phyloP scores from a whole-genome alignment of 1,140 invertebrate species.

The Neodiprion virginianus region DNA sequence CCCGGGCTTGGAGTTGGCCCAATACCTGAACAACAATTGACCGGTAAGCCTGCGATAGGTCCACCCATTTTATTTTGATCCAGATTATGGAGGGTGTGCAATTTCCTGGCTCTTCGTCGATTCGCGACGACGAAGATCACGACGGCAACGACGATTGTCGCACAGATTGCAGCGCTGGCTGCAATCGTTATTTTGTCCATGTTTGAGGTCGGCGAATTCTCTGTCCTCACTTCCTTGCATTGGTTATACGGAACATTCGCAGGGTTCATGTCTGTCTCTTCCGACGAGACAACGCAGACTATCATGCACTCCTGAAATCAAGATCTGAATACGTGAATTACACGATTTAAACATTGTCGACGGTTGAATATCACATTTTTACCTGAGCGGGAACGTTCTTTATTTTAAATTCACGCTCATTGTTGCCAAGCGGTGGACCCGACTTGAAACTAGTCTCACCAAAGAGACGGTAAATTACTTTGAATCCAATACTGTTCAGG shows the following conservation, averaged over 20 bases:
- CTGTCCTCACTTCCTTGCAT: conserved; percentile 88
- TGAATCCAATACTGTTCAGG: conserved; percentile 83
- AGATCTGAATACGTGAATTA: conserved; percentile 24
- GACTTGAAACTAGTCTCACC: conserved; percentile 90
- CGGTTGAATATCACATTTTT: conserved; percentile 17
- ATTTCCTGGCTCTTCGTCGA: conserved; percentile 74
- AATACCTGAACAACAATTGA: conserved; percentile 76
- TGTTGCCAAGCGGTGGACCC: conserved; percentile 84
- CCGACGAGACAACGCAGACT: conserved; percentile 88
- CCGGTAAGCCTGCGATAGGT: conserved; percentile 72
- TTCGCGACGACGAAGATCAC: conserved; percentile 88
- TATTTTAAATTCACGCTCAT: conserved; percentile 88
- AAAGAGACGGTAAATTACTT: conserved; percentile 89
- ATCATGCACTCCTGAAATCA: conserved; percentile 84
- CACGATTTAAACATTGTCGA: conserved; percentile 14
- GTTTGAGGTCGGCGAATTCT: conserved; percentile 79
- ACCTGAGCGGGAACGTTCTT: conserved; percentile 90
- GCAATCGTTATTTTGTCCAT: conserved; percentile 95
- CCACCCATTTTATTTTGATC: conserved; percentile 70
- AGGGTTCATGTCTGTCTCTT: conserved; percentile 84
- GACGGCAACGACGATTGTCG: conserved; percentile 87
- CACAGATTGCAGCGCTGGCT: conserved; percentile 90
- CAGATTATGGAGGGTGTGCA: conserved; percentile 75
- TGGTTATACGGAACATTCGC: conserved; percentile 85
- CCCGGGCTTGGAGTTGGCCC: conserved; percentile 76